phyloP scores from a whole-genome alignment of 2,797 vertebrate species.

The Pagetopsis macropterus region DNA sequence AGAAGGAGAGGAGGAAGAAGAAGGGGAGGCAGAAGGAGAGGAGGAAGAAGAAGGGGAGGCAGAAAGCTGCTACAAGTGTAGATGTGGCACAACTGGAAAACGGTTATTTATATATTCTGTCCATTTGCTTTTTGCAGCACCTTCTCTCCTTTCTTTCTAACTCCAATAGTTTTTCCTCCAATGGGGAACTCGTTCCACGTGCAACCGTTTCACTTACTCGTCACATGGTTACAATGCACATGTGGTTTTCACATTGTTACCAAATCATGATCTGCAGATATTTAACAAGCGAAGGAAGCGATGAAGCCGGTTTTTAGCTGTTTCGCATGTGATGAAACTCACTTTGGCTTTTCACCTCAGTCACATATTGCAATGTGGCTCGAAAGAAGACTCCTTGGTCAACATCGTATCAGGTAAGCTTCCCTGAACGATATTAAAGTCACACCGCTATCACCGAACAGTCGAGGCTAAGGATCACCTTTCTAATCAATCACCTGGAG shows the following conservation, averaged over 20 bases:
- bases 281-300: not conserved
- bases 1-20: not conserved
- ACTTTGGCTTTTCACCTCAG: not conserved
- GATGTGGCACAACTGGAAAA: constrained; percentile 18
- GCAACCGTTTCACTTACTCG: not conserved
- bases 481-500: constrained; percentile 4
- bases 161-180: too few species aligned
- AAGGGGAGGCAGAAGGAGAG: not conserved
- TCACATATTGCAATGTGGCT: not conserved
- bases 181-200: not conserved
- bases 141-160: too few species aligned
- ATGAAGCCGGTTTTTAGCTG: not conserved
- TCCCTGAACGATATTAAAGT: not conserved
- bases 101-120: not conserved
- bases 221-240: not conserved
- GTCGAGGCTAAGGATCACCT: not conserved
- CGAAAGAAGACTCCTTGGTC: too few species aligned
- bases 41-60: not conserved
- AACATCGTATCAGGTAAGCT: too few species aligned
- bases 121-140: not conserved
- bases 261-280: not conserved
- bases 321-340: not conserved
- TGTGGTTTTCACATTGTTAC: not conserved
- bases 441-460: not conserved
- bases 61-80: constrained; percentile 3